Conservation (phyloP, 2,888 invertebrate genomes). For the Macrosoma leucophasiata region DNA sequence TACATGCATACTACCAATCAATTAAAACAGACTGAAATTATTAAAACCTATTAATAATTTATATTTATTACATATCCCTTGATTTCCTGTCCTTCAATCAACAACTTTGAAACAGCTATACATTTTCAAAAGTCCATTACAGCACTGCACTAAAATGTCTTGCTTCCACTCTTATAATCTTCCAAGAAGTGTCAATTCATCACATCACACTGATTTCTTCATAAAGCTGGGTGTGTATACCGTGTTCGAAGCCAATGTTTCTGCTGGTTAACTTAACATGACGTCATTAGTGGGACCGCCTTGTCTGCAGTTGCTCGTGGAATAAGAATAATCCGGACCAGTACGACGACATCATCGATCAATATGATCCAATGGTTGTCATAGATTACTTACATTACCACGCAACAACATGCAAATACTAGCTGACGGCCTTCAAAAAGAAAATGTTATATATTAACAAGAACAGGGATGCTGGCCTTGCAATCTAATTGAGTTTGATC, state of each 20-base stretch:
- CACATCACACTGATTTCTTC: slow-evolving; percentile 22
- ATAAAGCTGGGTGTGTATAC: slow-evolving; percentile 19
- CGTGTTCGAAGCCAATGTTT: slow-evolving; percentile 28
- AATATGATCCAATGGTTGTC: slow-evolving; percentile 34
- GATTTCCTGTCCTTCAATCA: slow-evolving; percentile 1
- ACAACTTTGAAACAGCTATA: too few species aligned
- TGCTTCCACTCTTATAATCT: slow-evolving; percentile 10
- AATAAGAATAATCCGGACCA: slow-evolving; percentile 43
- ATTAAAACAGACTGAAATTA: slow-evolving; percentile 6
- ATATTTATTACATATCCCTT: slow-evolving; percentile 7
- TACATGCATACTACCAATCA: slow-evolving; percentile 1
- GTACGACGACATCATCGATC: slow-evolving; percentile 24
- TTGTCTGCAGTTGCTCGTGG: slow-evolving; percentile 29
- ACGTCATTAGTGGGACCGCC: slow-evolving; percentile 33
- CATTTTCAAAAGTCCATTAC: slow-evolving; percentile 12
- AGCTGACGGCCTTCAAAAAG: slow-evolving; percentile 54
- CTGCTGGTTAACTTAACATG: slow-evolving; percentile 40
- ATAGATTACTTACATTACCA: slow-evolving; percentile 54
- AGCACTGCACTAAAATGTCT: slow-evolving; percentile 8
- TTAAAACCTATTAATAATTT: slow-evolving; percentile 6
- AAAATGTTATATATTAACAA: slow-evolving; percentile 75
- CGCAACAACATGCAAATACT: slow-evolving; percentile 55
- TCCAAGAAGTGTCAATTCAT: slow-evolving; percentile 1
- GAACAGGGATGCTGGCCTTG: slow-evolving; percentile 83
- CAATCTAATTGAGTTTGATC: slow-evolving; percentile 89